These are phyloP conservation scores for Dendroctonus ponderosae DNA, from an alignment of 1,140 invertebrate species.

Conservation along the genomic window DNA sequence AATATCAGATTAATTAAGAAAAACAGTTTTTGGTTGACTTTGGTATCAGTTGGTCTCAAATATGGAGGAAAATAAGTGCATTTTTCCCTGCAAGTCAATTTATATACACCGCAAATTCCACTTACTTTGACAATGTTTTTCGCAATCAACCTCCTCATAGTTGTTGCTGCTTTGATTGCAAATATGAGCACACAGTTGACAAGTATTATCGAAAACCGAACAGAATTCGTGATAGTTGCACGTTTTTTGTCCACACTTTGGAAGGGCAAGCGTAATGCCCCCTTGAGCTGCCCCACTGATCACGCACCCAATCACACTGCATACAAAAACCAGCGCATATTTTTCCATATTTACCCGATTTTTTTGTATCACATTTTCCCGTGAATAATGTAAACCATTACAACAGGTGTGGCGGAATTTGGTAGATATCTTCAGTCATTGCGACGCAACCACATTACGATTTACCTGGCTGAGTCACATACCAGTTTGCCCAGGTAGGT, in stretches of 20 bases:
- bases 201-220: slow-evolving; percentile 34
- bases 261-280: slow-evolving; percentile 31
- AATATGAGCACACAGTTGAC: slow-evolving; percentile 37
- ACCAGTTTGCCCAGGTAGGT: slow-evolving; percentile 8
- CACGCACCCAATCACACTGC: slow-evolving; percentile 12
- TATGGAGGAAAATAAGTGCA: too few relatives aligned
- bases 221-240: slow-evolving; percentile 40
- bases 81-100: too few relatives aligned
- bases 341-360: slow-evolving; percentile 27
- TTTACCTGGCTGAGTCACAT: slow-evolving; percentile 44
- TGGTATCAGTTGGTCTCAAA: too few relatives aligned
- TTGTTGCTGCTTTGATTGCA: slow-evolving; percentile 38
- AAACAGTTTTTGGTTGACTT: too few relatives aligned
- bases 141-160: slow-evolving; percentile 36
- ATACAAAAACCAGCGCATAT: slow-evolving; percentile 14
- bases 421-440: slow-evolving; percentile 24
- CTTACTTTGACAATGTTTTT: slow-evolving; percentile 43
- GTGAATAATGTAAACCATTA: slow-evolving; percentile 5
- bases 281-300: neutral
- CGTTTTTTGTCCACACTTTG: slow-evolving; percentile 39
- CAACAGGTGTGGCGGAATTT: slow-evolving; percentile 39
- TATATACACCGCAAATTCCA: neutral
- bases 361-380: slow-evolving; percentile 25
- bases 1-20: too few relatives aligned
- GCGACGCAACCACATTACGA: slow-evolving; percentile 31